Percentiles rank a stretch among this genome's conserved stretches.
These are phyloP conservation scores for Hexactinellida sp. DNA, from an alignment of 37 sponge, comb jelly and placozoan species.

Conservation along the genomic window DNA sequence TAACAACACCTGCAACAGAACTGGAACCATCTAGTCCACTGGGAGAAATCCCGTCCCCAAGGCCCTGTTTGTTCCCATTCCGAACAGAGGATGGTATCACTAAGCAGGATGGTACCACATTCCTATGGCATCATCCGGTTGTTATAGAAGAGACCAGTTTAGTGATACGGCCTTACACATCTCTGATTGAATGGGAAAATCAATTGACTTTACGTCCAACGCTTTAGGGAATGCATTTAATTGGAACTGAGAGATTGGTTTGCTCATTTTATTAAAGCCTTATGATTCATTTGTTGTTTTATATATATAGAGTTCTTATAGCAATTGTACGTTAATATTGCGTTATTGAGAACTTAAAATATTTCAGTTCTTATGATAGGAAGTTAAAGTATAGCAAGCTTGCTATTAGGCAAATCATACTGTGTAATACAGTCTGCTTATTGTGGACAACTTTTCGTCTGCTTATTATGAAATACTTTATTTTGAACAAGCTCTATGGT, in stretches of 20 bases:
- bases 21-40: not conserved
- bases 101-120: not conserved
- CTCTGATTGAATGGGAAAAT: not conserved
- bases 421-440: too few species aligned
- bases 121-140: not conserved
- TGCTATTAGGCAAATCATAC: too few species aligned
- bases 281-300: too few species aligned
- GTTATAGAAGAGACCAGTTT: not conserved
- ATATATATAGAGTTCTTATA: too few species aligned
- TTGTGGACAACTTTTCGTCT: too few species aligned
- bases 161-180: not conserved
- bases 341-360: too few species aligned
- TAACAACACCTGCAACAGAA: not conserved
- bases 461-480: too few species aligned
- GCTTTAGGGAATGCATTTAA: not conserved
- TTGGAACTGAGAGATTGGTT: conserved; percentile 4
- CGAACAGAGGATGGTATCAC: not conserved
- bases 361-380: too few species aligned
- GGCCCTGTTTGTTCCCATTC: not conserved
- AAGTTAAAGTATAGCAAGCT: too few species aligned
- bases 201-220: not conserved
- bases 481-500: too few species aligned
- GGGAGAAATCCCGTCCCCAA: not conserved
- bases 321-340: too few species aligned
- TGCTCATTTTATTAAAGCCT: not conserved